These are phyloP conservation scores for Ricordea florida DNA, from an alignment of 92 coral and sea anemone genomes.

Conservation along the genomic window DNA sequence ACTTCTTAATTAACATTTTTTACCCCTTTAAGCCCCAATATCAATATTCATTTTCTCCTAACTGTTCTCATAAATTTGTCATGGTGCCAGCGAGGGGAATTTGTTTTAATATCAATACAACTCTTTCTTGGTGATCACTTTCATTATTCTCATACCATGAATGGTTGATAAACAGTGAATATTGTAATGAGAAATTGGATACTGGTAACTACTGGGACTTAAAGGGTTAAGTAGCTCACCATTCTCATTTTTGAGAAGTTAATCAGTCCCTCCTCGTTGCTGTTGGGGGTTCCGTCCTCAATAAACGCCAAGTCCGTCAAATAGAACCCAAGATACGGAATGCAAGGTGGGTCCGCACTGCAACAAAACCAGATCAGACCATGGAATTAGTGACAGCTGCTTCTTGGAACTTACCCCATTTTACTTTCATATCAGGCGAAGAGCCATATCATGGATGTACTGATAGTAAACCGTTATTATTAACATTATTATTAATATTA, in stretches of 20 bases:
- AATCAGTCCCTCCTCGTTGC: constrained; percentile 83
- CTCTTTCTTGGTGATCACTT: too few species aligned
- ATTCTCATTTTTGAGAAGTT: constrained; percentile 99
- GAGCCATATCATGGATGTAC: too few species aligned
- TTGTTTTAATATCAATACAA: too few species aligned
- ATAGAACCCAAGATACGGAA: constrained; percentile 96
- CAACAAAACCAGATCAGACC: not conserved
- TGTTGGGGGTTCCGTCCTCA: constrained; percentile 95
- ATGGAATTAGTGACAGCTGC: not conserved
- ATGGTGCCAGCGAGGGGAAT: too few species aligned
- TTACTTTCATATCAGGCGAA: too few species aligned
- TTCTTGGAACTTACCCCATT: too few species aligned
- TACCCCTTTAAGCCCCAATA: not conserved
- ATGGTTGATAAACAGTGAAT: not conserved
- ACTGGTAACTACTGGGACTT: not conserved
- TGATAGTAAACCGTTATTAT: not conserved
- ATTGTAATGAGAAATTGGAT: not conserved
- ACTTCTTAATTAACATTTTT: too few species aligned
- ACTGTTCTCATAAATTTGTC: too few species aligned
- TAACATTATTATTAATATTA: not conserved
- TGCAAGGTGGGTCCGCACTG: constrained; percentile 97
- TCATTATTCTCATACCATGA: not conserved
- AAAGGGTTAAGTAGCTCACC: constrained; percentile 57
- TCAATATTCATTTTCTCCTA: too few species aligned
- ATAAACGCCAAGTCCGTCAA: constrained; percentile 95